Evolutionary conservation across 2,797 vertebrate genomes (phyloP), one percentile per base, ranked within the genome.

Genomic region (Parauchenoglanis punctatus): DNA sequence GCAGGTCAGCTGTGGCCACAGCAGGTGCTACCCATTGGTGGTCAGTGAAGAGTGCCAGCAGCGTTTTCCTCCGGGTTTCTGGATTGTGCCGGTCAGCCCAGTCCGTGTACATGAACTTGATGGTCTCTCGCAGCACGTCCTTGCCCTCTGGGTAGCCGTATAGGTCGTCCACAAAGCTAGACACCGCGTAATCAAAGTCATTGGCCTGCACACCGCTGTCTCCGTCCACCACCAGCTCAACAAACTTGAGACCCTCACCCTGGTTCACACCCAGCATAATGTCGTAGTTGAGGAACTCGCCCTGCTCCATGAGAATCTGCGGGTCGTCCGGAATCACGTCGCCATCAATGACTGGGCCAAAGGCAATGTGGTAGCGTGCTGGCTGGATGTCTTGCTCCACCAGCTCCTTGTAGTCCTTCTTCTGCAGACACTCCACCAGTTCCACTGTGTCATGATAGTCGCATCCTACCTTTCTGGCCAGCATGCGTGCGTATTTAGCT

Each of bases 61-160:
- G 92, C 0, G 98, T 99, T 94, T 99, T 99, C 89, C 99, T 96
- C 88, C 99, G 96, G 4, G 99, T 99, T 94, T 99, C 98, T 0
- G 98, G 97, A 90, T 99, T 99, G 93, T 99, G 98, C 72, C 98
- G 92, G 92, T 99, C 99, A 3, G 99, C 98, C 99, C 99, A 99
- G 95, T 99, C 99, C 0, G 99, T 99, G 92, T 99, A 99, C 99
- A 99, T 99, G 88, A 99, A 99, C 94, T 99, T 99, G 91, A 99
- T 99, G 0, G 99, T 99, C 96, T 99, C 99, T 90, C 98, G 93
- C 90, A 99, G 93, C 88, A 99, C 98, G 90, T 99, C 99, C 94
- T 99, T 99, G 85, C 98, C 98, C 95, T 99, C 98, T 0, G 99
- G 98, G 90, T 99, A 99, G 83, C 99, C 99, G 0, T 99, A 99